Conservation (phyloP, 2,113 vertebrate species). For the Tiliqua scincoides region DNA sequence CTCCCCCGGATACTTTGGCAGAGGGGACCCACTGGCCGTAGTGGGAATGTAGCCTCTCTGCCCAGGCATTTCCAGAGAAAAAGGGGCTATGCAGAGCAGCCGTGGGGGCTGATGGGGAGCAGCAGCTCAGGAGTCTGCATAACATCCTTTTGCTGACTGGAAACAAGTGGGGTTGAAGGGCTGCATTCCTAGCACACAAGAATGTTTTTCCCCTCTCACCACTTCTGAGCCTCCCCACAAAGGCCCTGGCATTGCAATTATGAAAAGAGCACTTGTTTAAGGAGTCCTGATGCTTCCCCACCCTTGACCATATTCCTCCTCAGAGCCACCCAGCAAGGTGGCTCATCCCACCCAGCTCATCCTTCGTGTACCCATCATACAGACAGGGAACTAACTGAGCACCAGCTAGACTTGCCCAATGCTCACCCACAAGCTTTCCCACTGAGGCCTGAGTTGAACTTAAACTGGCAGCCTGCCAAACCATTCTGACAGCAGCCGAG, state of each 20-base stretch:
- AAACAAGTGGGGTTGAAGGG: too few species aligned
- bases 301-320: background rate
- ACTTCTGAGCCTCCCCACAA: too few species aligned
- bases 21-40: background rate
- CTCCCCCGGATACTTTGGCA: rapidly evolving
- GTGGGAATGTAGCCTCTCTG: too few species aligned
- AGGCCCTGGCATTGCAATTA: too few species aligned
- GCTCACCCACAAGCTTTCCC: background rate
- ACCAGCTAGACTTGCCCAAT: background rate
- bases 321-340: background rate
- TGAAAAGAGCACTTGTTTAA: too few species aligned
- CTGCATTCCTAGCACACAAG: too few species aligned
- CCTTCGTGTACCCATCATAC: background rate
- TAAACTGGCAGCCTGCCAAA: background rate
- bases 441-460: background rate
- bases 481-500: background rate
- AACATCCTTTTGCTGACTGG: too few species aligned
- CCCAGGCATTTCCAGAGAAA: background rate
- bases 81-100: too few species aligned
- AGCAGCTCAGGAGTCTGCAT: background rate
- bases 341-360: too few species aligned
- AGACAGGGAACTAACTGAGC: background rate
- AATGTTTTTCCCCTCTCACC: too few species aligned
- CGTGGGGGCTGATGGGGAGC: too few species aligned
- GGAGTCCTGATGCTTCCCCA: background rate